A percentile compares a stretch with the other conserved stretches of the same genome.
Evolutionary conservation across 30 jellyfish, hydroid and myxozoan species (phyloP).

Genomic region (Aurelia aurita complex sp. Pacific): DNA sequence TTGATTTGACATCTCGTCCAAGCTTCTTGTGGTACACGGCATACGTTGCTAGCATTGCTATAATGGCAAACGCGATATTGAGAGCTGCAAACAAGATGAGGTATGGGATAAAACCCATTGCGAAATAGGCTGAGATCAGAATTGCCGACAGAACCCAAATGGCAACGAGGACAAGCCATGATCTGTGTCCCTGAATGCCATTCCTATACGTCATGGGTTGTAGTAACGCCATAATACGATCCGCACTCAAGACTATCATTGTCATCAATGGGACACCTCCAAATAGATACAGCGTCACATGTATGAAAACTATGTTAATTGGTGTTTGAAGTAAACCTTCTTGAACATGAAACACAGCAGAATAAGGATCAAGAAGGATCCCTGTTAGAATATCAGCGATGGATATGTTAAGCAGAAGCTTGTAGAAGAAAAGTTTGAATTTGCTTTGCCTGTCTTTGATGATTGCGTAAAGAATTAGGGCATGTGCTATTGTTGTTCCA

Average conservation of each 20-base stretch:
- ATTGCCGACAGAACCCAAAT: slow-evolving; percentile 43
- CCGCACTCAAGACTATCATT: slow-evolving; percentile 34
- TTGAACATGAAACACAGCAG: slow-evolving; percentile 42
- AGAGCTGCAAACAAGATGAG: slow-evolving; percentile 55
- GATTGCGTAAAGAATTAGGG: slow-evolving; percentile 43
- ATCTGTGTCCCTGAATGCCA: slow-evolving; percentile 48
- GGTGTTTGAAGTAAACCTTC: slow-evolving; percentile 53
- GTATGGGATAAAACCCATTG: slow-evolving; percentile 62
- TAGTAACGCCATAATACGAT: slow-evolving; percentile 47
- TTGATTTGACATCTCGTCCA: slow-evolving; percentile 17
- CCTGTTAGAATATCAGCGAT: slow-evolving; percentile 59
- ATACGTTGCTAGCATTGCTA: slow-evolving; percentile 52
- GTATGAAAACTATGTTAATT: slow-evolving; percentile 25
- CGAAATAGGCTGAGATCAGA: slow-evolving; percentile 44
- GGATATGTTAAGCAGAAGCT: slow-evolving; percentile 53
- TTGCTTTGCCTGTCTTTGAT: slow-evolving; percentile 58
- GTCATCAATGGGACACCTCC: slow-evolving; percentile 56
- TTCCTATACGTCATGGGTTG: slow-evolving; percentile 36
- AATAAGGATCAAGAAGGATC: slow-evolving; percentile 41
- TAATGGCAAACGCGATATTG: slow-evolving; percentile 33
- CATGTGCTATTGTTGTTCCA: slow-evolving; percentile 29
- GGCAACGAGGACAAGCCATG: slow-evolving; percentile 39
- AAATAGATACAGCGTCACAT: slow-evolving; percentile 43
- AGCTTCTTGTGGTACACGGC: slow-evolving; percentile 27
- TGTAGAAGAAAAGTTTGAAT: slow-evolving; percentile 61